Percentiles rank a stretch among this genome's conserved stretches.
Conservation (phyloP, 1,140 invertebrate genomes). For the Anastrepha obliqua region DNA sequence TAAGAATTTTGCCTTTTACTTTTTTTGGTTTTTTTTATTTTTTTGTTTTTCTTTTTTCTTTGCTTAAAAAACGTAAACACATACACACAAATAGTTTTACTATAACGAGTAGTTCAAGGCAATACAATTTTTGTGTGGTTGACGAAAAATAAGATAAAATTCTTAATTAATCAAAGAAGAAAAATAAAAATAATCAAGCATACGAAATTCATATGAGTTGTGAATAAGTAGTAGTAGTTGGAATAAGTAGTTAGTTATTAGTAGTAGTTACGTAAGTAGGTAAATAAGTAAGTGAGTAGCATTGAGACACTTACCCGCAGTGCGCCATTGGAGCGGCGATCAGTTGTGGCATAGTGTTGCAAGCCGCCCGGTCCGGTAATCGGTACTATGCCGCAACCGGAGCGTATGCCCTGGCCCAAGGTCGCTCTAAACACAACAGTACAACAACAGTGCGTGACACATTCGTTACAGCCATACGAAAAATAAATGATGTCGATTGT, state of each 20-base stretch:
- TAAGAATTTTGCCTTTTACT: not conserved
- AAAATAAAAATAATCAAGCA: not conserved
- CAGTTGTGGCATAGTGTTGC: constrained; percentile 71
- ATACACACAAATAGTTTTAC: not conserved
- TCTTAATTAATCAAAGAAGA: not conserved
- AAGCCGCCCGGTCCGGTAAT: constrained; percentile 76
- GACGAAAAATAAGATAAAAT: not conserved
- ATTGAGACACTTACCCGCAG: constrained; percentile 75
- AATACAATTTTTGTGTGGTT: not conserved
- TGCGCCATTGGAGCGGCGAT: constrained; percentile 75
- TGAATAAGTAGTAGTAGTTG: not conserved
- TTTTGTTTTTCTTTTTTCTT: no score
- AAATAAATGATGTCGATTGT: constrained; percentile 17
- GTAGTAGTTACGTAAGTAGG: not conserved
- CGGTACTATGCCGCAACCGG: constrained; percentile 76
- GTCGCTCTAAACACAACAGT: constrained; percentile 78
- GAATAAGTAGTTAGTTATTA: not conserved
- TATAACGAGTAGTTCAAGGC: not conserved
- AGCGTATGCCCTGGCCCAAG: constrained; percentile 79
- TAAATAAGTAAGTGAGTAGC: not conserved
- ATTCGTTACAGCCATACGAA: constrained; percentile 51
- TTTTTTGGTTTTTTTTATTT: no score
- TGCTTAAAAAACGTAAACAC: not conserved
- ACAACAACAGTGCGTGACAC: constrained; percentile 54
- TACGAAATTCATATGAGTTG: constrained; percentile 13